phyloP scores from a whole-genome alignment of 1,140 invertebrate species.

The Ericerus pela region DNA sequence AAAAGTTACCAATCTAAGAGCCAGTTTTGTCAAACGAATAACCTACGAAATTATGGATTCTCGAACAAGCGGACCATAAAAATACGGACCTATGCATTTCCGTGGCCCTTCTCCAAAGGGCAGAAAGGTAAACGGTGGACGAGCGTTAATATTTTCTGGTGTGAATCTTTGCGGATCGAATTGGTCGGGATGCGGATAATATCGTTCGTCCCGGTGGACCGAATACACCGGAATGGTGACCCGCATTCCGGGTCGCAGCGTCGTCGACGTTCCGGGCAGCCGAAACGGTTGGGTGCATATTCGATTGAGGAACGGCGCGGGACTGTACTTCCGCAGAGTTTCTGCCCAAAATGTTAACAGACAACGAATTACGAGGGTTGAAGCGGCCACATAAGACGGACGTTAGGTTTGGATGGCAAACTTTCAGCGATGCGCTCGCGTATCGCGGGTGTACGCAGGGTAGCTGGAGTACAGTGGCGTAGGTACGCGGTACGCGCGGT shows the following conservation, averaged over 20 bases:
- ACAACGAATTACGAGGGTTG: no score
- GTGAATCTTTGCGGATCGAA: constrained; percentile 42
- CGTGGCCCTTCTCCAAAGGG: constrained; percentile 41
- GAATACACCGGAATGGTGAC: constrained; percentile 39
- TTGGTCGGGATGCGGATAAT: constrained; percentile 39
- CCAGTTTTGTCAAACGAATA: no score
- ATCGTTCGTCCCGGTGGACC: constrained; percentile 40
- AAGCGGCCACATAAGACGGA: neutral
- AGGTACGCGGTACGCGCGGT: neutral
- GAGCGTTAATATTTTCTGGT: constrained; percentile 28
- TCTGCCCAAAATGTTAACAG: no score
- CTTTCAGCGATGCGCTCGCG: no score
- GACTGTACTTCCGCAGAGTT: constrained; percentile 42
- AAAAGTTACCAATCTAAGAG: no score
- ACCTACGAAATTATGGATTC: no score
- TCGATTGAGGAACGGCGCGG: constrained; percentile 37
- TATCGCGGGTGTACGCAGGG: neutral
- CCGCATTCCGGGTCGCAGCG: constrained; percentile 34
- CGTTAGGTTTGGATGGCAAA: no score
- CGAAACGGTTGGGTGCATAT: constrained; percentile 36
- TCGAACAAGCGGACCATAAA: no score
- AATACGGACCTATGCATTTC: constrained; percentile 44
- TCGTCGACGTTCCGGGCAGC: constrained; percentile 39
- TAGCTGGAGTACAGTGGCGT: neutral
- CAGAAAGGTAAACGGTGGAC: constrained; percentile 32